phyloP scores from a whole-genome alignment of 2,888 invertebrate genomes.

The Epistrophella euchroma region DNA sequence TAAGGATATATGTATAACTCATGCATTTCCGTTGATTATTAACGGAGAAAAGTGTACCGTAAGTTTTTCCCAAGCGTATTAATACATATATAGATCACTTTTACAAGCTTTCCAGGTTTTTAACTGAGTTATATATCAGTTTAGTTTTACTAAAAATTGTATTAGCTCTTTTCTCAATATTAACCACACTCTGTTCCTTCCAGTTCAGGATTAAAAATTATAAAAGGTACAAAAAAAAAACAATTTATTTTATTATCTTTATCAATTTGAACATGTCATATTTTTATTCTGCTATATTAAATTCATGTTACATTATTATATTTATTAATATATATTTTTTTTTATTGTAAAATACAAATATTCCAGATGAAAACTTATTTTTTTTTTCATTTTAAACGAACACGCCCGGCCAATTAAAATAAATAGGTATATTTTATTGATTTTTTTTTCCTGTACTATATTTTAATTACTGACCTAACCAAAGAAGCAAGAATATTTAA shows the following conservation, averaged over 20 bases:
- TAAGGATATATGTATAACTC: too few relatives aligned
- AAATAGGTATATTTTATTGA: background rate
- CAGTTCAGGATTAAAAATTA: too few relatives aligned
- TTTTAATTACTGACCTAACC: conserved; percentile 16
- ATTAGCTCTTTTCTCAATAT: too few relatives aligned
- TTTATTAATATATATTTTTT: conserved; percentile 8
- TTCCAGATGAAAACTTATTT: conserved; percentile 32
- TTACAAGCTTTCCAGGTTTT: too few relatives aligned
- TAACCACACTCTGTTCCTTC: too few relatives aligned
- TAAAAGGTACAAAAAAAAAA: conserved; percentile 10
- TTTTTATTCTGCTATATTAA: conserved; percentile 60
- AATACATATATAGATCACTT: too few relatives aligned
- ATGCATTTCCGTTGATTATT: too few relatives aligned
- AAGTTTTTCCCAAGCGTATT: too few relatives aligned
- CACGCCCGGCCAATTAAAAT: conserved; percentile 35
- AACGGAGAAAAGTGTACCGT: too few relatives aligned
- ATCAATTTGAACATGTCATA: conserved; percentile 58
- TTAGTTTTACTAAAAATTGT: too few relatives aligned
- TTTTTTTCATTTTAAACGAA: conserved; percentile 26
- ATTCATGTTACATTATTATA: conserved; percentile 58
- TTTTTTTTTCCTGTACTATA: background rate
- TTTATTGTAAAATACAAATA: conserved; percentile 19
- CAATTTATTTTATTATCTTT: conserved; percentile 23
- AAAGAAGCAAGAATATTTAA: conserved; percentile 36
- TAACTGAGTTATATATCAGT: too few relatives aligned